Conservation (phyloP, 2,888 invertebrate species). For the Sminthurides aquaticus region DNA sequence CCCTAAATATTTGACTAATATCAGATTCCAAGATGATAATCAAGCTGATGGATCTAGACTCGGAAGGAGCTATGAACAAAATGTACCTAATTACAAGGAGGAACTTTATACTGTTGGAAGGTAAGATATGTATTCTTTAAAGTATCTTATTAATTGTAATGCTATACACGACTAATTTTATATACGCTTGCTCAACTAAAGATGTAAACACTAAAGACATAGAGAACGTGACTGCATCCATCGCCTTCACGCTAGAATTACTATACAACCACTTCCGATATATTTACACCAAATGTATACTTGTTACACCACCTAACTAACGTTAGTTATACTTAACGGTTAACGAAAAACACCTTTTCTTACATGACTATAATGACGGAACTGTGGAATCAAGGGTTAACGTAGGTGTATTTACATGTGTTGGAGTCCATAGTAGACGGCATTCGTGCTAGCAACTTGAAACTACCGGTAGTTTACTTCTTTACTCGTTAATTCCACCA, state of each 20-base stretch:
- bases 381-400: too few species aligned
- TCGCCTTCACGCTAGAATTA: background rate
- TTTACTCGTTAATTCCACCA: too few species aligned
- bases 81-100: constrained; percentile 38
- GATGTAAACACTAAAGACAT: background rate
- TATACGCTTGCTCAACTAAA: background rate
- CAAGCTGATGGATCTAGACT: constrained; percentile 29
- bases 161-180: background rate
- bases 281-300: too few species aligned
- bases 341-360: too few species aligned
- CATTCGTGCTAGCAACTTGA: too few species aligned
- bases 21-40: constrained; percentile 27
- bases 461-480: too few species aligned
- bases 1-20: constrained; percentile 17
- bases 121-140: background rate
- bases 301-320: too few species aligned
- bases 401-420: too few species aligned
- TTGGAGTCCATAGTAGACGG: too few species aligned
- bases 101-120: constrained; percentile 27
- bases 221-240: too few species aligned
- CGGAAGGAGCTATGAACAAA: constrained; percentile 36
- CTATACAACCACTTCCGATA: background rate
- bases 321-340: too few species aligned
- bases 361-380: too few species aligned
- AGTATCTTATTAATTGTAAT: constrained; percentile 7